phyloP scores from a whole-genome alignment of 2,888 invertebrate genomes.

The Dasysyrphus albostriatus region DNA sequence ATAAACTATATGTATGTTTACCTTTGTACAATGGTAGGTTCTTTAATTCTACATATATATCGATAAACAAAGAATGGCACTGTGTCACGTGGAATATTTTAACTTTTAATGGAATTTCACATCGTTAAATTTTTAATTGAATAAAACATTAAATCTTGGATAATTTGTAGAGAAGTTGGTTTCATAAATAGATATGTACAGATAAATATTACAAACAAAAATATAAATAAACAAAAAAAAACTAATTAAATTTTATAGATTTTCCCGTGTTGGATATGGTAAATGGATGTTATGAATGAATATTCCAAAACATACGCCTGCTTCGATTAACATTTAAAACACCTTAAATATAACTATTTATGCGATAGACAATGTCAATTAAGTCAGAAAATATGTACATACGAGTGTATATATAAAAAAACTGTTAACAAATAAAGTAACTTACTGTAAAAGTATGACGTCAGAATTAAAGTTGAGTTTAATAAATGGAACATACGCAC shows the following conservation, averaged over 20 bases:
- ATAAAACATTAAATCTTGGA: slow-evolving; percentile 6
- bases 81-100: not conserved
- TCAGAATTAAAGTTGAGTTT: not conserved
- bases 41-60: not conserved
- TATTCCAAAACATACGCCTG: not conserved
- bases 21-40: not conserved
- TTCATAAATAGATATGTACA: not conserved
- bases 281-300: not conserved
- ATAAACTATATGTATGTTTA: not conserved
- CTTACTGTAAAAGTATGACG: slow-evolving; percentile 6
- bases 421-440: not conserved
- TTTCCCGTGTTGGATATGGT: not conserved
- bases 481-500: not conserved
- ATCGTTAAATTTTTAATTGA: slow-evolving; percentile 2
- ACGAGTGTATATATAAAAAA: too few species aligned
- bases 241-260: not conserved
- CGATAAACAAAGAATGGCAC: slow-evolving; percentile 27
- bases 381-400: not conserved
- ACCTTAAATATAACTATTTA: not conserved
- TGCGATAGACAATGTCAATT: not conserved
- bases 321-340: not conserved
- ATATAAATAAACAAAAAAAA: not conserved
- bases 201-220: not conserved
- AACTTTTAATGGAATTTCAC: not conserved
- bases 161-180: not conserved